A percentile compares a stretch with the other conserved stretches of the same genome.
phyloP scores from a whole-genome alignment of 1,140 invertebrate genomes.

The Druon quercuslanigerum region DNA sequence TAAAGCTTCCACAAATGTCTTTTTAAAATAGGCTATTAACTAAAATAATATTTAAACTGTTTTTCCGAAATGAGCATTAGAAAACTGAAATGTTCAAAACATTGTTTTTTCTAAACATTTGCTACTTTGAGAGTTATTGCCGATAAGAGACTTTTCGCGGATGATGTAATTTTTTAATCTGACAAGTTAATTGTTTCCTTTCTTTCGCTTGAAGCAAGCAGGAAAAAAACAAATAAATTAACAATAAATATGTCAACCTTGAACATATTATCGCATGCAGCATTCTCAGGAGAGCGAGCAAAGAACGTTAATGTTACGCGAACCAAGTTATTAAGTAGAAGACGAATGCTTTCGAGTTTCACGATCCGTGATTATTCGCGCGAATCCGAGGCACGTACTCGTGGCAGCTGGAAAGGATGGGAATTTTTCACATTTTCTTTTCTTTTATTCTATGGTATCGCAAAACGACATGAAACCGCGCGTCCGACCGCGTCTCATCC shows the following conservation, averaged over 20 bases:
- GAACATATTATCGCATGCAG: constrained; percentile 13
- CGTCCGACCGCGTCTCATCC: no score
- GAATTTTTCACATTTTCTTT: constrained; percentile 13
- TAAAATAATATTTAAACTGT: no score
- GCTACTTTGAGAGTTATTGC: not conserved
- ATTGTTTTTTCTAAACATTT: not conserved
- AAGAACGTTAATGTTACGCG: constrained; percentile 22
- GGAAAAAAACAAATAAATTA: not conserved
- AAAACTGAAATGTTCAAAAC: no score
- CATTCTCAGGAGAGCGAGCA: constrained; percentile 1
- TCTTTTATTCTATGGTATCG: not conserved
- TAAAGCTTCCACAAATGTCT: no score
- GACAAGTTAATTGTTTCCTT: constrained; percentile 8
- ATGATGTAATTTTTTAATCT: constrained; percentile 5
- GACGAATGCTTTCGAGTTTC: constrained; percentile 24
- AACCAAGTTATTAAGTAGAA: constrained; percentile 9
- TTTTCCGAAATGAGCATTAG: no score
- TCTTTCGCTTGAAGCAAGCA: not conserved
- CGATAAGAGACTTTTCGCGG: not conserved
- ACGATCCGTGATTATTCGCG: constrained; percentile 16
- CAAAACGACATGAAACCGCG: not conserved
- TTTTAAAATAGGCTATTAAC: no score
- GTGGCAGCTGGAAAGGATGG: not conserved
- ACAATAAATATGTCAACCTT: constrained; percentile 27
- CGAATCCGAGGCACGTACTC: constrained; percentile 1